Evolutionary conservation across 2,113 vertebrate species (phyloP).

Genomic region (Bos taurus): DNA sequence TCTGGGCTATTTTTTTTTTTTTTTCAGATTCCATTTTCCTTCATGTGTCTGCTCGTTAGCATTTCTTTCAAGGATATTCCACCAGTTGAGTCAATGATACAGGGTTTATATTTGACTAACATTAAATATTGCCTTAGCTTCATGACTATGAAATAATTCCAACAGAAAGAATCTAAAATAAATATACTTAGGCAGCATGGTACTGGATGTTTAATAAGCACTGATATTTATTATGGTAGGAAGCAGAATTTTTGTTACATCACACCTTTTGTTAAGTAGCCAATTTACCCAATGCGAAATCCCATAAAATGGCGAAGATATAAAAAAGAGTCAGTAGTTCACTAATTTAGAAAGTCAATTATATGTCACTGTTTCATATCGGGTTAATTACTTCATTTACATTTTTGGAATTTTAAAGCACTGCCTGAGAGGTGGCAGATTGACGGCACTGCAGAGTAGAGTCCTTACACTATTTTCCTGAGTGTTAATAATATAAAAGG

Average conservation of each 20-base stretch:
- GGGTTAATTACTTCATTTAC: slow-evolving; percentile 71
- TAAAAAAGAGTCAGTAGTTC: slow-evolving; percentile 60
- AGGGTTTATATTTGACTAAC: background rate
- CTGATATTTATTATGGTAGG: slow-evolving; percentile 41
- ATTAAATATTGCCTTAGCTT: slow-evolving; percentile 23
- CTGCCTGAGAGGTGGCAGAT: slow-evolving; percentile 26
- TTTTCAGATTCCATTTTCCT: slow-evolving; percentile 47
- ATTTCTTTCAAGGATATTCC: background rate
- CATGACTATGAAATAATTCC: slow-evolving; percentile 45
- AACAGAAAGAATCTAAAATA: slow-evolving; percentile 17
- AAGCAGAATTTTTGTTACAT: slow-evolving; percentile 60
- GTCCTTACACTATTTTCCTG: slow-evolving; percentile 39
- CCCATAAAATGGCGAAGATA: slow-evolving; percentile 57
- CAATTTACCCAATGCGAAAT: slow-evolving; percentile 62
- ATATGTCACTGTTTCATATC: slow-evolving; percentile 60
- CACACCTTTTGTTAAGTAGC: slow-evolving; percentile 68
- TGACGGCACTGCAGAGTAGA: slow-evolving; percentile 26
- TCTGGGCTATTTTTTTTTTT: background rate
- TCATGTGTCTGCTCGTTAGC: slow-evolving; percentile 32
- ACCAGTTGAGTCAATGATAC: background rate
- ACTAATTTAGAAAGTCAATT: slow-evolving; percentile 66
- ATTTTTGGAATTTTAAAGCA: slow-evolving; percentile 62
- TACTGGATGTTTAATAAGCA: slow-evolving; percentile 36
- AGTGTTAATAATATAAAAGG: slow-evolving; percentile 65
- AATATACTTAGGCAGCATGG: slow-evolving; percentile 17